Evolutionary conservation across 2,113 vertebrate genomes (phyloP), one percentile per base, ranked within the genome.

Genomic region (Lepus europaeus): DNA sequence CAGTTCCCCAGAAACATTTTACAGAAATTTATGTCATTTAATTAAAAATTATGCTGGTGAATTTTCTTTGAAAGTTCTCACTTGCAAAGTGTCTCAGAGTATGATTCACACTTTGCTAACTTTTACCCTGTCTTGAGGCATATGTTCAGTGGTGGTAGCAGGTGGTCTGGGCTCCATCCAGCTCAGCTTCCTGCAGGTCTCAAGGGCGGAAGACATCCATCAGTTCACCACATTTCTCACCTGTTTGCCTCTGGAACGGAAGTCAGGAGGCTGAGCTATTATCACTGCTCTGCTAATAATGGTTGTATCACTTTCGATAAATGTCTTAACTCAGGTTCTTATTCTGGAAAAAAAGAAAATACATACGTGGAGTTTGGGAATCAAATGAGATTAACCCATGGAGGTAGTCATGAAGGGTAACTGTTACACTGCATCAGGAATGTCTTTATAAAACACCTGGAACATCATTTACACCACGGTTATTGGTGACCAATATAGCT

Each of bases 11-110:
- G 64, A 33, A 45, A 72, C 70, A 76, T 39, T 59, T 74, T 51
- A 94, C 45, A 66, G 61, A 23, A 27, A 70, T 39, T 64, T 87
- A 81, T 69, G 51, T 78, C 74, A 79, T 77, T 77, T 64, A 92
- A 95, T 81, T 63, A 78, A 87, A 63, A 59, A 14, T 2, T 49
- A 25, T 45, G 45, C 61, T 22, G 13, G 9, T 87, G 74, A 87
- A 22, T 92, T 77, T 63, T 23, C 45, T 56, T 92, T 91, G 64
- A 78, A 91, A 66, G 56, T 1, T 36, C 11, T 61, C 73, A 31
- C 81, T 83, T 56, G n/a, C 2, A 4, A 59, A 88, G 73, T 56
- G 14, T 53, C 17, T 69, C 17, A 79, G 56, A 86, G 66, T 70
- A 61, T 70, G 45, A 74, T 53, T 61, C 87, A 66, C 74, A 84